phyloP scores from a whole-genome alignment of 2,888 invertebrate species.

The Pediacus dermestoides region DNA sequence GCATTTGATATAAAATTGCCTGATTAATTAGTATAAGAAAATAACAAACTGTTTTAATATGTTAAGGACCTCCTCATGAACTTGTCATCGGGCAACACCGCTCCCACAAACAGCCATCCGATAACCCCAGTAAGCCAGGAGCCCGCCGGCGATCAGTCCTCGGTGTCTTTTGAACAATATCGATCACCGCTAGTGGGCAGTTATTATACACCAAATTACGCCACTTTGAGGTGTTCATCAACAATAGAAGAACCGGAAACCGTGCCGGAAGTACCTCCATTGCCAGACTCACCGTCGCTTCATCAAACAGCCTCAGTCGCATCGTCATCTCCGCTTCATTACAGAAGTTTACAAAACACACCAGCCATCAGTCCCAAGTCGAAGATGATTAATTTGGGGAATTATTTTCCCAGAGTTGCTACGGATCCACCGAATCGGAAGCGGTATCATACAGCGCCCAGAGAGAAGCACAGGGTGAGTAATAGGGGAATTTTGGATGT shows the following conservation, averaged over 20 bases:
- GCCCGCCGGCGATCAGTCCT: conserved; percentile 42
- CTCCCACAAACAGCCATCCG: conserved; percentile 41
- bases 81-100: conserved; percentile 49
- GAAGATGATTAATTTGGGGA: conserved; percentile 47
- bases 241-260: conserved; percentile 32
- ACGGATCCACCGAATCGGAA: conserved; percentile 53
- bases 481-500: no score
- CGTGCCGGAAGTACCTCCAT: conserved; percentile 44
- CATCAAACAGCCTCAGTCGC: conserved; percentile 38
- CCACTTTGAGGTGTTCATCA: conserved; percentile 44
- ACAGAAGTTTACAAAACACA: conserved; percentile 47
- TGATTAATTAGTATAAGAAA: no score
- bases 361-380: conserved; percentile 45
- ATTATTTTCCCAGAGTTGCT: conserved; percentile 46
- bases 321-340: conserved; percentile 38
- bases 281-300: conserved; percentile 41
- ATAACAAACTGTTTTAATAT: no score
- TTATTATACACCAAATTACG: conserved; percentile 54
- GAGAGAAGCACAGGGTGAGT: conserved; percentile 58
- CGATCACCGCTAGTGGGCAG: conserved; percentile 54
- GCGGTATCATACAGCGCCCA: conserved; percentile 58
- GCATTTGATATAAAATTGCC: no score
- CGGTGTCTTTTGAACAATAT: conserved; percentile 52
- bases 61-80: conserved; percentile 57
- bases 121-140: conserved; percentile 46